Conservation (phyloP, 2,113 vertebrate species). For the Halcyon senegalensis region DNA sequence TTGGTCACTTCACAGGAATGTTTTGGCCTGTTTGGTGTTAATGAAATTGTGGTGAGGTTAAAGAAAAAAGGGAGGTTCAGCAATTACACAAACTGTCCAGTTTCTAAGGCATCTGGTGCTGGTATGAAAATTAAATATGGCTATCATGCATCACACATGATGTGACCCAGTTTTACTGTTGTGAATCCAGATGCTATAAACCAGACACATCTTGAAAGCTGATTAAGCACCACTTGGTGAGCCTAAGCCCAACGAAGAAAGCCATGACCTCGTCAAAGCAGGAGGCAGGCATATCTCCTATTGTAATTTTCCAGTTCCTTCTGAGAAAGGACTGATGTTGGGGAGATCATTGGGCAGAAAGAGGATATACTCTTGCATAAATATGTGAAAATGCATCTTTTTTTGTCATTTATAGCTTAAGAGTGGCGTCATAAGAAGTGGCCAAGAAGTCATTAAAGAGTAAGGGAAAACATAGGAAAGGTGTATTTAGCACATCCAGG, state of each 20-base stretch:
- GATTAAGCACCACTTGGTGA: slow-evolving; percentile 12
- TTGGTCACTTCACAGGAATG: slow-evolving; percentile 54
- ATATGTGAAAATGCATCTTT: background rate
- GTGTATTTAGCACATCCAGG: background rate
- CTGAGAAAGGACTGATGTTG: background rate
- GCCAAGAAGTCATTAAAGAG: background rate
- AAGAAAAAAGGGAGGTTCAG: slow-evolving; percentile 12
- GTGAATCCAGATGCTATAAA: slow-evolving; percentile 49
- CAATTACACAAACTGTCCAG: slow-evolving; percentile 30
- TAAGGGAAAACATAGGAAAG: background rate
- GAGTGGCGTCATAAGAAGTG: background rate
- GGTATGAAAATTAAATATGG: slow-evolving; percentile 38
- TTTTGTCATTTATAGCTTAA: background rate
- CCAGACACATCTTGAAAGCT: slow-evolving; percentile 36
- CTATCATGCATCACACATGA: background rate
- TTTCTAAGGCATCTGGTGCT: slow-evolving; percentile 46
- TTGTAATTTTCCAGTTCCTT: background rate
- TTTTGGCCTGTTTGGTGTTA: slow-evolving; percentile 25
- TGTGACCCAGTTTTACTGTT: slow-evolving; percentile 13
- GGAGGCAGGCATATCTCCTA: background rate
- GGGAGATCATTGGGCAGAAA: background rate
- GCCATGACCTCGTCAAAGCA: background rate
- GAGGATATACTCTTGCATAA: background rate
- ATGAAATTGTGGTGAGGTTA: slow-evolving; percentile 61
- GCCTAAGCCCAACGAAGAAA: slow-evolving; percentile 27